These are phyloP conservation scores for Girardinichthys multiradiatus DNA, from an alignment of 2,113 vertebrate species.

Conservation along the genomic window DNA sequence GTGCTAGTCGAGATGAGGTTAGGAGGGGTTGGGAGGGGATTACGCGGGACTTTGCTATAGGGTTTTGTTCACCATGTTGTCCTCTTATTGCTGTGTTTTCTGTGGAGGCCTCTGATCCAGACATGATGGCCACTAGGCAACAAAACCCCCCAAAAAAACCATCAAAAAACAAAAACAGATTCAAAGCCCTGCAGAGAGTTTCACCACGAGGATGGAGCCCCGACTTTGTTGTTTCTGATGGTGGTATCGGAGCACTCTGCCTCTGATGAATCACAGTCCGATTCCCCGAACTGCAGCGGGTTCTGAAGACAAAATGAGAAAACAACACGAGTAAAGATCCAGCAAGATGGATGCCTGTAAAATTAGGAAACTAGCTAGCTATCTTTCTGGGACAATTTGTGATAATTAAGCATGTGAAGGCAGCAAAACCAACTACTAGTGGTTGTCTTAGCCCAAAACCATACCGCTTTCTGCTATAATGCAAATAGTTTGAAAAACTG, in stretches of 20 bases:
- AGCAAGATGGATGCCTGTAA: background rate
- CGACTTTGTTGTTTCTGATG: conserved; percentile 92
- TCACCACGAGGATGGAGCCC: conserved; percentile 95
- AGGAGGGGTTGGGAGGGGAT: conserved; percentile 38
- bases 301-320: conserved; percentile 80
- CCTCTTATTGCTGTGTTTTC: conserved; percentile 75
- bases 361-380: too few relatives aligned
- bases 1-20: conserved; percentile 69
- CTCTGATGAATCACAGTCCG: conserved; percentile 94
- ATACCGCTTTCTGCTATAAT: background rate
- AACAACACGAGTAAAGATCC: background rate
- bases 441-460: background rate
- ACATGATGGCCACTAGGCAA: conserved; percentile 59
- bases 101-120: conserved; percentile 49
- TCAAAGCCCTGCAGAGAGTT: conserved; percentile 16
- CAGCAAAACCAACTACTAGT: background rate
- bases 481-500: too few relatives aligned
- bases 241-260: conserved; percentile 97
- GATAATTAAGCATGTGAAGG: too few relatives aligned
- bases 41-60: conserved; percentile 51
- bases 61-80: conserved; percentile 51
- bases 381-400: background rate
- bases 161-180: conserved; percentile 2
- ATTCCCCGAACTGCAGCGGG: conserved; percentile 91
- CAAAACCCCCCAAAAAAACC: too few relatives aligned